Percentiles rank a stretch among this genome's conserved stretches.
phyloP scores from a whole-genome alignment of 2,888 invertebrate genomes.

The Meghimatium bilineatum region DNA sequence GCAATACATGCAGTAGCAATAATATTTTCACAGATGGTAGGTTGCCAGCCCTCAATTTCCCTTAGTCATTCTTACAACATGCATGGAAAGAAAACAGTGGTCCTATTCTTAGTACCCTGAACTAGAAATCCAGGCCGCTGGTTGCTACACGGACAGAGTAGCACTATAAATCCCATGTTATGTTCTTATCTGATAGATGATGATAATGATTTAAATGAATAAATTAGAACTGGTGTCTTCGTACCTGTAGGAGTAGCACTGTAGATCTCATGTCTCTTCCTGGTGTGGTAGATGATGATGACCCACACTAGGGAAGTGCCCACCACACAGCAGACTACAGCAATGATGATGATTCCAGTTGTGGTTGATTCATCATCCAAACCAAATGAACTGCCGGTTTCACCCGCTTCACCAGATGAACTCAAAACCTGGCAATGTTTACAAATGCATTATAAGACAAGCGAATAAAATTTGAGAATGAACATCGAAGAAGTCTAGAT shows the following conservation, averaged over 20 bases:
- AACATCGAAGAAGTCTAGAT: not conserved
- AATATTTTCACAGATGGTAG: no score
- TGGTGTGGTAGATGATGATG: slow-evolving; percentile 90
- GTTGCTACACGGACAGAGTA: no score
- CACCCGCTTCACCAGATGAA: slow-evolving; percentile 70
- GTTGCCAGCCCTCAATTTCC: no score
- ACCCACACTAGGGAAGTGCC: slow-evolving; percentile 95
- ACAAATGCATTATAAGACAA: not conserved
- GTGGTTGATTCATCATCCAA: slow-evolving; percentile 84
- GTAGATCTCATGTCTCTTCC: slow-evolving; percentile 79
- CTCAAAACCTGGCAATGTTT: slow-evolving; percentile 25
- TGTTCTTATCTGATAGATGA: no score
- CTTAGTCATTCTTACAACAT: no score
- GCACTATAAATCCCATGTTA: no score
- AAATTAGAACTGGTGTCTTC: not conserved
- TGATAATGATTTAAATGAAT: no score
- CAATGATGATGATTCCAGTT: slow-evolving; percentile 91
- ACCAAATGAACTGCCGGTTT: slow-evolving; percentile 75
- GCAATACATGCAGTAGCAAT: no score
- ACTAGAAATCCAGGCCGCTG: no score
- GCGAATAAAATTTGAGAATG: not conserved
- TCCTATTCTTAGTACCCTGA: no score
- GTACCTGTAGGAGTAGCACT: slow-evolving; percentile 73
- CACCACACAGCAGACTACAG: slow-evolving; percentile 92
- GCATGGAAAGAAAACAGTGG: no score